Base-by-base conservation (phyloP, 2,888 invertebrate genomes). In the Eustalomyia histrio region DNA sequence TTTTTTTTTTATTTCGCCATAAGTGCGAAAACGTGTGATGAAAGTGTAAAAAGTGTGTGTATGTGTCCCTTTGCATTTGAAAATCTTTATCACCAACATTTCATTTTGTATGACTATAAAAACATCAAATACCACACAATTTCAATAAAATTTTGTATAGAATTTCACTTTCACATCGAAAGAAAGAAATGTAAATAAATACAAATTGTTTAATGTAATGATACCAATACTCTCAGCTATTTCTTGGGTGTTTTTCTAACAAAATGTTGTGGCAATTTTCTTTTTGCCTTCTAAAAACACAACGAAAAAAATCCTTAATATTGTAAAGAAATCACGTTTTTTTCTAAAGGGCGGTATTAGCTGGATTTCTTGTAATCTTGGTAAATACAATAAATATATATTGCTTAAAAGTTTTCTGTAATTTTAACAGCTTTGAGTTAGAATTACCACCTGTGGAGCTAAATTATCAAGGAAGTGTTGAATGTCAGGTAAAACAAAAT, bases 21-120 rank as follows among this genome's bases (percentile, higher is more conserved):
- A 83, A 83, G 83, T 83, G 82, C 69, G 76, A 79, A 83, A 82
- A 83, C 83, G 82, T 83, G 83, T 82, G 82, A 68, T 69, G 67
- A 69, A 76, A 76, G 76, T 76, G 65, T 55, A 63, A 63, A 67
- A 61, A 2, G 52, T n/a, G 52, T 71, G 52, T 33, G 52, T 71
- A 52, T 21, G 21, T 21, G 29, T 29, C 29, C 7, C 29, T 29
- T 29, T 29, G 29, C 29, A 29, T n/a, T 68, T 61, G 53, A 58
- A 61, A 75, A 80, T 67, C 73, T 53, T 73, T 72, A 75, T 69
- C 81, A 63, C 71, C 64, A 61, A 63, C 39, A 68, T 52, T 74
- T 18, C 35, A 53, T 71, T 69, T 73, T 69, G 16, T 50, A 39
- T 65, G 71, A 60, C 57, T 50, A 76, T 60, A 72, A 79, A 76